Base-by-base conservation (phyloP, 2,888 invertebrate species). In the Dinocampus coccinellae region DNA sequence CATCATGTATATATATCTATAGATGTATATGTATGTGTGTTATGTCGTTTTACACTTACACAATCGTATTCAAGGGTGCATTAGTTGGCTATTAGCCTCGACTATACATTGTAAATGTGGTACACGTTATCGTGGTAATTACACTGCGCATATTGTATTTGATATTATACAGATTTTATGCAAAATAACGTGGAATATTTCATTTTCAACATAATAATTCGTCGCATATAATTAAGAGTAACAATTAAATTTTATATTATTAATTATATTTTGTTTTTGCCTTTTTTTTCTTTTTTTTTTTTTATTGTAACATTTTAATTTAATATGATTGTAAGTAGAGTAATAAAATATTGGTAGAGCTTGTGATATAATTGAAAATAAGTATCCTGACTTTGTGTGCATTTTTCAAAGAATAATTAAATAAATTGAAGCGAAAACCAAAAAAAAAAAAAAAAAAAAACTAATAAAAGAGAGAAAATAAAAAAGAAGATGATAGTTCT, bases 331-430 rank as follows among this genome's bases (percentile, higher is more conserved):
- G 16, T 47, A n/a, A 9, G 47, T 1, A 47, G n/a, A 47, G 7
- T 47, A 47, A 47, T 47, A 47, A 9, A 16, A 72, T 72, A 69
- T 68, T 70, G 61, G 60, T 55, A 33, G 70, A 13, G 72, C 58
- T 72, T 60, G 65, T 72, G 70, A 74, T 72, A 72, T 70, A 70
- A 70, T 72, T 55, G n/a, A 55, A 55, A 55, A 4, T 22, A 9
- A 11, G 55, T 55, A 22, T 55, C 26, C n/a, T 22, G 3, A 22
- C 24, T 2, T 26, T 26, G 55, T 55, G 55, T 47, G 47, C 6
- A 16, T 16, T 3, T 16, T 26, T 10, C 55, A 55, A 55, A 24
- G 24, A 33, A 22, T 36, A 36, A 47, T 53, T 24, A 24, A 26
- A 61, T 10, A 52, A 39, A 26, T n/a, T n/a, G n/a, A n/a, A n/a